phyloP scores from a whole-genome alignment of 2,888 invertebrate genomes.

The Mythimna lalbum region DNA sequence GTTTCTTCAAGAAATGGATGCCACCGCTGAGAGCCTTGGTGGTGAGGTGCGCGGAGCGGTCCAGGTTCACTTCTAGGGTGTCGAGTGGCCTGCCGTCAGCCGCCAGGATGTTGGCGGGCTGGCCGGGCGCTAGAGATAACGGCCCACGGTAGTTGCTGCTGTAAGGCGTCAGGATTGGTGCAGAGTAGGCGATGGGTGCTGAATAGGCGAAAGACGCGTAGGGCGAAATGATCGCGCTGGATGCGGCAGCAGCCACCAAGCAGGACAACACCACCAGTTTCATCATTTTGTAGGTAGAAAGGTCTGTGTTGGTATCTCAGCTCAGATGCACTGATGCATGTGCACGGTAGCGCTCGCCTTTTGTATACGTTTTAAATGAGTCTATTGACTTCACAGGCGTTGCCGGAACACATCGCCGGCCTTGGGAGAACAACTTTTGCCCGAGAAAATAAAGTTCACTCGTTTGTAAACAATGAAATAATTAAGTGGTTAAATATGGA shows the following conservation, averaged over 20 bases:
- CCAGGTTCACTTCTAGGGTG: slow-evolving; percentile 84
- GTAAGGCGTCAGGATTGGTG: slow-evolving; percentile 68
- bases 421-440: slow-evolving; percentile 82
- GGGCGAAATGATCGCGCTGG: slow-evolving; percentile 68
- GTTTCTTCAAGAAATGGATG: slow-evolving; percentile 78
- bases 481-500: slow-evolving; percentile 33
- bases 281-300: slow-evolving; percentile 80
- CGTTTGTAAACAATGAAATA: slow-evolving; percentile 42
- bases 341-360: slow-evolving; percentile 66
- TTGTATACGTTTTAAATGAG: slow-evolving; percentile 74
- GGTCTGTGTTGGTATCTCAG: slow-evolving; percentile 83
- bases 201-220: slow-evolving; percentile 69
- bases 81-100: slow-evolving; percentile 85
- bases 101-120: slow-evolving; percentile 83
- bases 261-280: slow-evolving; percentile 92
- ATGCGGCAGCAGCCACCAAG: slow-evolving; percentile 90
- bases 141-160: slow-evolving; percentile 81
- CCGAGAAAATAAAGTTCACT: slow-evolving; percentile 67
- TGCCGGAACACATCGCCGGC: slow-evolving; percentile 78
- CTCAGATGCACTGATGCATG: slow-evolving; percentile 78
- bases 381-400: slow-evolving; percentile 68
- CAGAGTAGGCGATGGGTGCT: slow-evolving; percentile 69
- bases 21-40: slow-evolving; percentile 74
- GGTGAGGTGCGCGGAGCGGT: slow-evolving; percentile 81
- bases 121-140: slow-evolving; percentile 84